A percentile compares a stretch with the other conserved stretches of the same genome.
phyloP scores from a whole-genome alignment of 1,140 invertebrate species.

The Scaptomyza pallida region DNA sequence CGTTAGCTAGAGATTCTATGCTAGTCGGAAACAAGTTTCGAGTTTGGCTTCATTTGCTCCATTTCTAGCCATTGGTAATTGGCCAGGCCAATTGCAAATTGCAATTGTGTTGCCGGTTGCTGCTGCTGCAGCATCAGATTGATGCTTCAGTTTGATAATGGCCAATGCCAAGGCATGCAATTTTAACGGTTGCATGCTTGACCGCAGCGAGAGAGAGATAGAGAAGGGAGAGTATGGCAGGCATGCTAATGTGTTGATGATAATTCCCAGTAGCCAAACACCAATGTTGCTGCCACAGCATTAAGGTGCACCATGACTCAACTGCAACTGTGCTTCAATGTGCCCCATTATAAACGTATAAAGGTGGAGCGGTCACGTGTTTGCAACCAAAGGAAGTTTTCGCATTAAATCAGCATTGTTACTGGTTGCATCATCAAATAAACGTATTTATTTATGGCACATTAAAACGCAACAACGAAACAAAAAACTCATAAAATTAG shows the following conservation, averaged over 20 bases:
- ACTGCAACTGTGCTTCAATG: conserved; percentile 6
- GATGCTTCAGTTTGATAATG: conserved; percentile 79
- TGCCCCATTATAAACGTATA: conserved; percentile 14
- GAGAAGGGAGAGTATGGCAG: neutral
- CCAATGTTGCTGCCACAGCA: neutral
- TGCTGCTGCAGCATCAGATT: conserved; percentile 51
- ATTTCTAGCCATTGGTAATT: conserved; percentile 61
- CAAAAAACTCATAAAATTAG: conserved; percentile 68
- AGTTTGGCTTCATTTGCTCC: conserved; percentile 51
- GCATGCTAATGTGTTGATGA: conserved; percentile 43
- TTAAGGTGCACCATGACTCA: conserved; percentile 12
- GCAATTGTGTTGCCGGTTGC: conserved; percentile 67
- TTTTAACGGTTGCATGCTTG: conserved; percentile 70
- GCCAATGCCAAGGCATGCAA: conserved; percentile 69
- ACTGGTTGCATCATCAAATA: neutral
- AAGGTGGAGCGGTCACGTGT: conserved; percentile 18
- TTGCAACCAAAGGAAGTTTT: neutral
- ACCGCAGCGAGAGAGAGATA: conserved; percentile 5
- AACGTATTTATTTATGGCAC: conserved; percentile 24
- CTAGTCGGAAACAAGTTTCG: conserved; percentile 53
- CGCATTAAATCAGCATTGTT: conserved; percentile 11
- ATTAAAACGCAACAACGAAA: conserved; percentile 9
- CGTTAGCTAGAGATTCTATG: conserved; percentile 28
- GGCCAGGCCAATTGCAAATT: conserved; percentile 63
- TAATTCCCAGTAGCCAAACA: conserved; percentile 32